Base-by-base conservation (phyloP, 1,140 invertebrate genomes). In the Camponotus pennsylvanicus region DNA sequence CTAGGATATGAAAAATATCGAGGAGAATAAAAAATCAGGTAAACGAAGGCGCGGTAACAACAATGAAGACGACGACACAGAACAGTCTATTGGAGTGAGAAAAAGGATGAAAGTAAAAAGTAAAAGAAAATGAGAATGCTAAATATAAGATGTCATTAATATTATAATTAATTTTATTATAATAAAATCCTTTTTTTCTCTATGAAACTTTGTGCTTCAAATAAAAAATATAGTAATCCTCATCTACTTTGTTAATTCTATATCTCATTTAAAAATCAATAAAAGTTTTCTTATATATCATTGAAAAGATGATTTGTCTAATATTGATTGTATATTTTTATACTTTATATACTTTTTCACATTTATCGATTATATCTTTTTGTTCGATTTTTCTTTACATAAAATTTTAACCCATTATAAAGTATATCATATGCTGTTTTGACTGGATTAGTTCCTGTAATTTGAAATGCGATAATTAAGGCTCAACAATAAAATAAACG, bases 1-100 rank as follows among this genome's bases (percentile, higher is more conserved):
- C 86, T 77, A 97, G 97, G 98, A 98, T 96, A 96, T 98, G 94
- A 98, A 98, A 95, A 98, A 98, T 92, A 93, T 98, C 42, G 97
- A 97, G 88, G 97, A 98, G 42, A 97, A 97, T 67, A 98, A 97
- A 89, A 96, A 96, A 55, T 94, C 92, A 2, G 93, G 95, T 3
- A 97, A 97, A 89, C 96, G 96, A 64, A 97, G 97, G 92, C 96
- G 96, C 86, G 95, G 95, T 77, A 93, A 88, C 34, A 96, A 94
- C 69, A 96, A 94, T 2, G 97, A 95, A 0, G 88, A 90, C 42
- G 87, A 89, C 3, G 98, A 98, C 92, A 98, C 97, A 0, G 98
- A 98, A 95, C 96, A 97, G 87, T 97, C 97, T 40, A 94, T 95
- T 15, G 98, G 98, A 8, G 97, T 98, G 0, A 96, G 98, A 66